Base-by-base conservation (phyloP, 2,888 invertebrate species). In the Camptogramma bilineatum region DNA sequence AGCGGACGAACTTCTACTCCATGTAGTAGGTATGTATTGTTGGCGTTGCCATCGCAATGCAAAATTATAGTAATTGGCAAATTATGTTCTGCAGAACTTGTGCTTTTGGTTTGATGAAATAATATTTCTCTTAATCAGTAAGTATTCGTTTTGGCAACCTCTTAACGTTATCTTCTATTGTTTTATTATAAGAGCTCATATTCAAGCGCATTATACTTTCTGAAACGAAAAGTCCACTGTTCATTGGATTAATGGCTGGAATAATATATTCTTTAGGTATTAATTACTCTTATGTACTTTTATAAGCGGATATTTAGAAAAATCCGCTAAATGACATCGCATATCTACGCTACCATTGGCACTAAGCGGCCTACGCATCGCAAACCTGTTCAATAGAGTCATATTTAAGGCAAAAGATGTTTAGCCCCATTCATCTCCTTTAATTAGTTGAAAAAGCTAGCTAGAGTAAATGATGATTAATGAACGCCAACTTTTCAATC, bases 361-460 rank as follows among this genome's bases (percentile, higher is more conserved):
- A 50, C 46, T 63, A 51, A 34, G 50, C 67, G 9, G 48, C 67
- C 64, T 68, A 68, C 67, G 64, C 64, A 58, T 31, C 48, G 44
- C 58, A 54, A 55, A 61, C 63, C 44, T 55, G 57, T 68, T 61
- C 54, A 62, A 60, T 55, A 58, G 48, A 56, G 34, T 39, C 34
- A 31, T 62, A 51, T 56, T 31, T 55, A 44, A 44, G 28, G 19
- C 42, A 34, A 19, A 42, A 66, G 59, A 60, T 66, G 59, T 58
- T 62, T 60, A 62, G 62, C 66, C 46, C 62, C 65, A 64, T 70
- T 72, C 44, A 64, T 70, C 66, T 69, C 53, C 55, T 69, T 64
- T 63, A 68, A 63, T 61, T 63, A 70, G 53, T 61, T 67, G 56
- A 72, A 69, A 65, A 62, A 60, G 66, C 57, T 53, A 53, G 57